phyloP scores from a whole-genome alignment of 2,888 invertebrate genomes.

The Aleiodes alternator region DNA sequence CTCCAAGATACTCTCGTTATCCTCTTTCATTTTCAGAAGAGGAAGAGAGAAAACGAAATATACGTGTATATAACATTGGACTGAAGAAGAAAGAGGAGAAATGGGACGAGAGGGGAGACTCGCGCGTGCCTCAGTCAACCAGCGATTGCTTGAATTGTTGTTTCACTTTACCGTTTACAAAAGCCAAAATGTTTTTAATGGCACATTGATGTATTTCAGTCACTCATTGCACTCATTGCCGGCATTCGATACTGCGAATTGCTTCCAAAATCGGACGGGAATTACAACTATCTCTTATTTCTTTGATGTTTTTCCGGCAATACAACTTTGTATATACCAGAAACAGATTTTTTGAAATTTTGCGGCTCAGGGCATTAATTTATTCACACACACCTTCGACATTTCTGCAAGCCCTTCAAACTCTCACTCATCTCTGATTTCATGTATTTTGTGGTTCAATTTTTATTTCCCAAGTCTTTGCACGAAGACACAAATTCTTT shows the following conservation, averaged over 20 bases:
- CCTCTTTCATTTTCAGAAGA: constrained; percentile 41
- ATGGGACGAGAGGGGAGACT: constrained; percentile 24
- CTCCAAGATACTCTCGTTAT: constrained; percentile 52
- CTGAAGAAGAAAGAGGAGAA: constrained; percentile 12
- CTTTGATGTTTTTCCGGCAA: not conserved
- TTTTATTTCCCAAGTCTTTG: not conserved
- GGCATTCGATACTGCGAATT: not conserved
- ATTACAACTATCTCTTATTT: too few species aligned
- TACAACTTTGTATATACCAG: constrained; percentile 1
- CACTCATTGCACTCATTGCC: constrained; percentile 23
- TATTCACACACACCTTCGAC: constrained; percentile 28
- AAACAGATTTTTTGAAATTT: constrained; percentile 39
- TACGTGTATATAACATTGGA: constrained; percentile 17
- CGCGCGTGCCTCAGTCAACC: constrained; percentile 43
- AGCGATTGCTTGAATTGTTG: constrained; percentile 19
- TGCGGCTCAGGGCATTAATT: constrained; percentile 35
- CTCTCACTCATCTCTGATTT: constrained; percentile 19
- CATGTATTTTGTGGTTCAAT: not conserved
- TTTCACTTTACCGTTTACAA: constrained; percentile 19
- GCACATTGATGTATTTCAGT: constrained; percentile 11
- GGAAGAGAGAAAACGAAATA: constrained; percentile 33
- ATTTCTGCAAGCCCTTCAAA: constrained; percentile 16
- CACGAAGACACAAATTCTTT: not conserved
- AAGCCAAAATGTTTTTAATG: constrained; percentile 19
- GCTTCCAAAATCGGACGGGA: too few species aligned